Conservation (phyloP, 2,113 vertebrate species). For the Scopus umbretta region DNA sequence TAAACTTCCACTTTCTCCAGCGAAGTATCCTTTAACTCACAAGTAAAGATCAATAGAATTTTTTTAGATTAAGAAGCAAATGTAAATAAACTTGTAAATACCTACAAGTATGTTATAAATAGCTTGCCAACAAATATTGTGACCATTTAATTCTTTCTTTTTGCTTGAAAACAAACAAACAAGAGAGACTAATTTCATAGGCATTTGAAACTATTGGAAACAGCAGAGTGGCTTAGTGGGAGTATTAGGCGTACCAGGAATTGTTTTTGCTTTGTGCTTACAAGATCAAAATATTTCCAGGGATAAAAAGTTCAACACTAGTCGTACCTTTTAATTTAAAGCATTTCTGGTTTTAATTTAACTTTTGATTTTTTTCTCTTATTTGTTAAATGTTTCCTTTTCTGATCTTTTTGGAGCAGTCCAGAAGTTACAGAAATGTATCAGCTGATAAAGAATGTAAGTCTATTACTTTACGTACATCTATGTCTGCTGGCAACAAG, state of each 20-base stretch:
- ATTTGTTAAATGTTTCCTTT: background rate
- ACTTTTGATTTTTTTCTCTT: background rate
- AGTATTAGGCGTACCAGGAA: background rate
- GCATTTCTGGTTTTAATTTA: background rate
- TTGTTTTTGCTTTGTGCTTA: background rate
- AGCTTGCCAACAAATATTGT: background rate
- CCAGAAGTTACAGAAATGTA: background rate
- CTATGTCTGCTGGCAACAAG: slow-evolving; percentile 42
- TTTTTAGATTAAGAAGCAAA: background rate
- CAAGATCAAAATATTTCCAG: background rate
- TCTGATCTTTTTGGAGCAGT: background rate
- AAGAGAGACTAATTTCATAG: background rate
- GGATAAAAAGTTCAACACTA: background rate
- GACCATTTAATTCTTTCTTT: background rate
- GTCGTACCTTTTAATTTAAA: background rate
- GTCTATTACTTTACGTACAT: slow-evolving; percentile 31
- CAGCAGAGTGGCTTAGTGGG: background rate
- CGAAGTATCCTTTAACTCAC: background rate
- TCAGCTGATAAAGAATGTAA: slow-evolving; percentile 49
- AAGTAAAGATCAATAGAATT: background rate
- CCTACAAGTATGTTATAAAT: background rate
- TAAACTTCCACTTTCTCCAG: background rate
- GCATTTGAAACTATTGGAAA: background rate
- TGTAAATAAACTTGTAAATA: background rate
- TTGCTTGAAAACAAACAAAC: background rate